A percentile compares a stretch with the other conserved stretches of the same genome.
Evolutionary conservation across 2,113 vertebrate genomes (phyloP).

Genomic region (Salvelinus fontinalis): DNA sequence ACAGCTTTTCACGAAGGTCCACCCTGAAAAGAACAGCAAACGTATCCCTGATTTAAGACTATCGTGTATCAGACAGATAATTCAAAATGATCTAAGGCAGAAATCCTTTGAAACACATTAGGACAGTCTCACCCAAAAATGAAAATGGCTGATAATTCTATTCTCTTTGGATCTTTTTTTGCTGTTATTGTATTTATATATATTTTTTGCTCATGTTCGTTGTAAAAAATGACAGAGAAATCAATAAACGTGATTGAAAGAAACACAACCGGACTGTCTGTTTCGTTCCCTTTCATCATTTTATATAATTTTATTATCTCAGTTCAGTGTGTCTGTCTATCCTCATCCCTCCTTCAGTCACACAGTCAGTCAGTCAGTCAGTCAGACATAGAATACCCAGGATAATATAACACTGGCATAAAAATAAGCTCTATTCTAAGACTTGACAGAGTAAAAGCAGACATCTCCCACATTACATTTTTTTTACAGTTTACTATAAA

Average conservation of each 20-base stretch:
- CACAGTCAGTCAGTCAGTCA: neutral
- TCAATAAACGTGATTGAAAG: conserved; percentile 73
- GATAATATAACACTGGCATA: too few relatives aligned
- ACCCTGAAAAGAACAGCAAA: neutral
- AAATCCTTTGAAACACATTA: conserved; percentile 5
- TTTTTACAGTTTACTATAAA: too few relatives aligned
- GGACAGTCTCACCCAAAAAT: neutral
- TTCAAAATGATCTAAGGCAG: neutral
- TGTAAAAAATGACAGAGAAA: conserved; percentile 72
- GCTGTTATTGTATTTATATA: conserved; percentile 68
- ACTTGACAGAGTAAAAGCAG: too few relatives aligned
- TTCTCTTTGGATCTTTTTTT: conserved; percentile 57
- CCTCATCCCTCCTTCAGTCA: neutral
- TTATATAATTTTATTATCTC: neutral
- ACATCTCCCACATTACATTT: too few relatives aligned
- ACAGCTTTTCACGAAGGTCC: neutral
- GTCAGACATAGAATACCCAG: too few relatives aligned
- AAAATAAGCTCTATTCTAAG: too few relatives aligned
- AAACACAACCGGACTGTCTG: conserved; percentile 25
- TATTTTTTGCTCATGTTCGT: conserved; percentile 75
- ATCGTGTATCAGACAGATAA: neutral
- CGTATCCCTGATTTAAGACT: neutral
- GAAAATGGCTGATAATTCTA: conserved; percentile 44
- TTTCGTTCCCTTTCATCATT: neutral
- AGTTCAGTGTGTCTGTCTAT: neutral